Percentiles rank a stretch among this genome's conserved stretches.
Evolutionary conservation across 2,888 invertebrate genomes (phyloP).

Genomic region (Trachelus iudaicus): DNA sequence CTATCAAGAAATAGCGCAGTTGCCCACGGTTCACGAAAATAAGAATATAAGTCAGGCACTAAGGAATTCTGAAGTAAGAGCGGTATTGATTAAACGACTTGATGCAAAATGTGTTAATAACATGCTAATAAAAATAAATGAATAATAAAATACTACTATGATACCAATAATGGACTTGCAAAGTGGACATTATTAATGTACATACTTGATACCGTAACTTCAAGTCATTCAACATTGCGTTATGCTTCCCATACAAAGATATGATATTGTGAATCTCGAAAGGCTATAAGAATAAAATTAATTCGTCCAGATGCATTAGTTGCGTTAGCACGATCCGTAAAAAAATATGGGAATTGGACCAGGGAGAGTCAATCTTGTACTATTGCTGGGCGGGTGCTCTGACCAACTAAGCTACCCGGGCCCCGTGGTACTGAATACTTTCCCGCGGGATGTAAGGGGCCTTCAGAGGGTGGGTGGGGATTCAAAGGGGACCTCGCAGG

Average conservation of each 20-base stretch:
- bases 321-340: background rate
- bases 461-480: too few species aligned
- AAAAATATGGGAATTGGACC: too few species aligned
- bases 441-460: too few species aligned
- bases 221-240: constrained; percentile 77
- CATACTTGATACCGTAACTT: constrained; percentile 70
- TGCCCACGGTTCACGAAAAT: constrained; percentile 76
- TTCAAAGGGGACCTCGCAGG: too few species aligned
- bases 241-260: constrained; percentile 79
- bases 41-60: constrained; percentile 75
- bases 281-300: constrained; percentile 56
- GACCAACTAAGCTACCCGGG: background rate
- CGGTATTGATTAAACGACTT: constrained; percentile 16
- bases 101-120: background rate
- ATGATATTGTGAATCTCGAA: constrained; percentile 72
- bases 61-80: constrained; percentile 68
- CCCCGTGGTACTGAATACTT: too few species aligned
- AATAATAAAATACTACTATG: background rate
- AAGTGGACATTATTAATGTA: background rate
- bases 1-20: constrained; percentile 73
- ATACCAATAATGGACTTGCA: constrained; percentile 1
- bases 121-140: background rate
- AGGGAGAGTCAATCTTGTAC: background rate
- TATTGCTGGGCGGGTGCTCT: background rate
- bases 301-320: background rate